Percentiles rank a stretch among this genome's conserved stretches.
Conservation (phyloP, 2,797 vertebrate genomes). For the Neopelma chrysocephalum region DNA sequence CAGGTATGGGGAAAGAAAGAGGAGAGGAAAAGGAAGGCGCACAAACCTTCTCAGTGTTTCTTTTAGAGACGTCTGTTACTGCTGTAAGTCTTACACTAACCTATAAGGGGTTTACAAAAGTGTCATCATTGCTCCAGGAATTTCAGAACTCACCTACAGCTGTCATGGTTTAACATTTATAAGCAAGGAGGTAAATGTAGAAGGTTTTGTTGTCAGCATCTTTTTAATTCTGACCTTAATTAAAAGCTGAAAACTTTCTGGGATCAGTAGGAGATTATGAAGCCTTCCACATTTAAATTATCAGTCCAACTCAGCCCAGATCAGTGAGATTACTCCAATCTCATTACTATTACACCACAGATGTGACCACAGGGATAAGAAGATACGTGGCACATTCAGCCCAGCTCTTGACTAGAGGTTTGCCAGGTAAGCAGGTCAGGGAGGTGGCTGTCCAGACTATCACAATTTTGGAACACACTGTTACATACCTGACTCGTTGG, state of each 20-base stretch:
- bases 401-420: background rate
- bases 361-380: background rate
- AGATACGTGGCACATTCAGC: background rate
- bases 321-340: constrained; percentile 27
- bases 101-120: background rate
- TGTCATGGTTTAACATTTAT: constrained; percentile 34
- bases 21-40: background rate
- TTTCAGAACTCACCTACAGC: background rate
- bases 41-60: background rate
- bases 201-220: background rate
- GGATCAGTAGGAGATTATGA: constrained; percentile 41
- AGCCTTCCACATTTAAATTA: constrained; percentile 54
- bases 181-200: background rate
- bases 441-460: background rate
- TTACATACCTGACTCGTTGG: background rate
- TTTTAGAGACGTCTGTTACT: background rate
- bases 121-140: background rate
- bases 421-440: background rate
- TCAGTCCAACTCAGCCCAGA: background rate
- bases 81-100: background rate
- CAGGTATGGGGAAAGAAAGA: background rate
- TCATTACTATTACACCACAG: constrained; percentile 36
- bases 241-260: constrained; percentile 47
- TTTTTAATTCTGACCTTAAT: constrained; percentile 45
- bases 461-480: background rate